phyloP scores from a whole-genome alignment of 2,113 vertebrate species.

The Corynorhinus townsendii region DNA sequence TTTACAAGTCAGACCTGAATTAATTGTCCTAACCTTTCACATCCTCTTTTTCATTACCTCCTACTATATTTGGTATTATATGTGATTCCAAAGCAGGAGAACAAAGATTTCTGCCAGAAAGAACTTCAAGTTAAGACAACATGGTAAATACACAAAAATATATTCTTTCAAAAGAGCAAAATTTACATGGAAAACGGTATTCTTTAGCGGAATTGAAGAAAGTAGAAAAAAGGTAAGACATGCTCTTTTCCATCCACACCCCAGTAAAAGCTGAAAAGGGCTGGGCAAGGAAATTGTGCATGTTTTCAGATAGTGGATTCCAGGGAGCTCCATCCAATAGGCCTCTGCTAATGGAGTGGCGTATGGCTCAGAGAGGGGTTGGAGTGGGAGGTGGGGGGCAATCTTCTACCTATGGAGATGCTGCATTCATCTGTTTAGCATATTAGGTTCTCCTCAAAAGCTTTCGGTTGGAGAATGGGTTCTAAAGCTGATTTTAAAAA shows the following conservation, averaged over 20 bases:
- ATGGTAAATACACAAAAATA: neutral
- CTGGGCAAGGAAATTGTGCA: neutral
- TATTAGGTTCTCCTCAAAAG: neutral
- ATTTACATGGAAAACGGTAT: neutral
- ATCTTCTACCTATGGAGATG: neutral
- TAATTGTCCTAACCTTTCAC: neutral
- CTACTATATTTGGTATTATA: neutral
- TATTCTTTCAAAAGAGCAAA: neutral
- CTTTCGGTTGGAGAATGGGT: neutral
- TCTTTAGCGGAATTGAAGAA: neutral
- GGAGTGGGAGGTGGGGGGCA: rapidly evolving
- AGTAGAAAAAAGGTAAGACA: neutral
- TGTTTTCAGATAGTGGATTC: neutral
- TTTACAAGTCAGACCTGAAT: neutral
- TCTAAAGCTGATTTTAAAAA: neutral
- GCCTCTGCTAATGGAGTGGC: neutral
- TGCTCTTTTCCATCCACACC: neutral
- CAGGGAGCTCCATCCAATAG: no score
- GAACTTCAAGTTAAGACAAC: neutral
- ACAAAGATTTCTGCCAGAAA: neutral
- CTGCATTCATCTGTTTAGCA: neutral
- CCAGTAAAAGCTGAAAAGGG: neutral
- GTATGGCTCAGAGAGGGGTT: neutral
- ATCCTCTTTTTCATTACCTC: neutral
- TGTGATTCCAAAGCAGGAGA: neutral